Evolutionary conservation across 2,888 invertebrate genomes (phyloP).

Genomic region (Axea sp.): DNA sequence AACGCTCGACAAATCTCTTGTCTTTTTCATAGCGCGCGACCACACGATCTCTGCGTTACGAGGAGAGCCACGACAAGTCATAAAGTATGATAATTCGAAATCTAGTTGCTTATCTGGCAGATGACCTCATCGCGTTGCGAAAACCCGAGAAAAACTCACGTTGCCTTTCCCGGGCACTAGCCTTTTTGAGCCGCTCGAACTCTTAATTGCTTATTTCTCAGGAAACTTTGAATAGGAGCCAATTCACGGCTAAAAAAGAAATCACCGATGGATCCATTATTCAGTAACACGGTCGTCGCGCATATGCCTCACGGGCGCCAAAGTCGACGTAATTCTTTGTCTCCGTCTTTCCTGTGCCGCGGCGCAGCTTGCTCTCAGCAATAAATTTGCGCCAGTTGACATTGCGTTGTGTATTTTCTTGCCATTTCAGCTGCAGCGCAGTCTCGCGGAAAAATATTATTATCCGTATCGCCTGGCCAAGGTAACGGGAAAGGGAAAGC

Average conservation of each 20-base stretch:
- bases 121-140: conserved; percentile 73
- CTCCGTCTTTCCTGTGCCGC: conserved; percentile 47
- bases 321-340: conserved; percentile 43
- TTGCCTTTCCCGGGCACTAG: conserved; percentile 72
- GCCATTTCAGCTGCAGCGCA: conserved; percentile 66
- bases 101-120: conserved; percentile 72
- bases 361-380: conserved; percentile 27
- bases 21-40: conserved; percentile 9
- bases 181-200: conserved; percentile 68
- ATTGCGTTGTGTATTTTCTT: conserved; percentile 71
- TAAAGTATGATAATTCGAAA: conserved; percentile 62
- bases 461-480: conserved; percentile 61
- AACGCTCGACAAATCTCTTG: conserved; percentile 2
- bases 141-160: conserved; percentile 70
- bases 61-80: conserved; percentile 49
- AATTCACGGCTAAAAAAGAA: conserved; percentile 60
- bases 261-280: conserved; percentile 60
- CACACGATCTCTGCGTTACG: conserved; percentile 47
- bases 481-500: conserved; percentile 59
- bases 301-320: conserved; percentile 46
- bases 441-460: conserved; percentile 64
- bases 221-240: conserved; percentile 66
- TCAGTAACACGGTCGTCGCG: conserved; percentile 56
- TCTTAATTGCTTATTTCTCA: conserved; percentile 75
- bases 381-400: conserved; percentile 74